Evolutionary conservation across 2,113 vertebrate genomes (phyloP), one percentile per base, ranked within the genome.

Genomic region (Microtus oregoni): DNA sequence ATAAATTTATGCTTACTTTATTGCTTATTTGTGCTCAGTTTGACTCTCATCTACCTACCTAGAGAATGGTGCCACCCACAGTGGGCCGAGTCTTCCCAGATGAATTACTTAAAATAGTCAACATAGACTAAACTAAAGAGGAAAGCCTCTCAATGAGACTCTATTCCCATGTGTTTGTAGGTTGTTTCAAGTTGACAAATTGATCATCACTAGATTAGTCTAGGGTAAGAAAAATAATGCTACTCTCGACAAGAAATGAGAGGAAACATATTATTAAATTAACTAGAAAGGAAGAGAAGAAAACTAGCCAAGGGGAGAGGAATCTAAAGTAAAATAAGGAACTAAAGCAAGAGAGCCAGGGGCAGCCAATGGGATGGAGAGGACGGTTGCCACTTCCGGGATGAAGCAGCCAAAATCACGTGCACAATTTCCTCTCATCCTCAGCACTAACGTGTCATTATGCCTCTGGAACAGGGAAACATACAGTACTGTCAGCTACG

Each of bases 181-280:
- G 83, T 22, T 47, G 19, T 50, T 67, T 86, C 28, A 86, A 35
- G 30, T 13, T 50, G 19, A 86, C 41, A 47, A 85, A 65, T 15
- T 65, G 44, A 20, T 38, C 58, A 44, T 65, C 28, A 86, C 11
- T 68, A 75, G 28, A 47, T 41, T 86, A 82, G 30, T 77, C 52
- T 22, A 38, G 1, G 17, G 3, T 67, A 82, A 90, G 68, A 78
- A 75, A 68, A 87, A 26, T 11, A 32, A 68, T 63, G 78, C 5
- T 68, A 13, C 28, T 92, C 52, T 86, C 3, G n/a, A 82, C 38
- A 96, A 78, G 13, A 89, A 95, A 94, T 77, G 3, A 86, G 70
- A 19, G 67, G 22, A 35, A 94, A 75, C 87, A 38, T 38, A 14
- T 58, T 28, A 47, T 73, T 38, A n/a, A 65, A n/a, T 44, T 38